Evolutionary conservation across 2,888 invertebrate genomes (phyloP).

Genomic region (Torymus texanus): DNA sequence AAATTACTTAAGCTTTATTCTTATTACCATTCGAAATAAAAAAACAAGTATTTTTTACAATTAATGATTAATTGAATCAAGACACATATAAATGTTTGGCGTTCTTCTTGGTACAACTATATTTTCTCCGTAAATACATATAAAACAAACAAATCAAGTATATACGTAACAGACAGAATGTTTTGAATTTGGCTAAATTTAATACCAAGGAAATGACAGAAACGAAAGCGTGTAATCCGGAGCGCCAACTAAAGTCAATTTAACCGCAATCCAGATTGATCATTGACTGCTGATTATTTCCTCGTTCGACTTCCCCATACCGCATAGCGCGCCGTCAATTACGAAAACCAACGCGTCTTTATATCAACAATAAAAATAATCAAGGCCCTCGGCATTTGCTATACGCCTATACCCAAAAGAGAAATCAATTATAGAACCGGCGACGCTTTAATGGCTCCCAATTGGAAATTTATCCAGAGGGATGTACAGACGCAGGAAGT

Average conservation of each 20-base stretch:
- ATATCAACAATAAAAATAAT: slow-evolving; percentile 10
- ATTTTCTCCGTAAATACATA: too few relatives aligned
- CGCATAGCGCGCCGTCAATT: slow-evolving; percentile 10
- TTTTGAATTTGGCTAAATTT: too few relatives aligned
- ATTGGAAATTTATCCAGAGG: background rate
- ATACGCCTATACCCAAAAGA: background rate
- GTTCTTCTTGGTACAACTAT: too few relatives aligned
- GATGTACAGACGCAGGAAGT: too few relatives aligned
- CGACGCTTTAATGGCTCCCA: background rate
- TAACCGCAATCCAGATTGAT: background rate
- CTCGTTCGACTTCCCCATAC: background rate
- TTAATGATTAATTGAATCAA: too few relatives aligned
- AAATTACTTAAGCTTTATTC: too few relatives aligned
- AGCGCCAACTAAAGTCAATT: slow-evolving; percentile 1
- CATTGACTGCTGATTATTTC: slow-evolving; percentile 18
- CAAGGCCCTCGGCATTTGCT: background rate
- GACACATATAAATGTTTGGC: too few relatives aligned
- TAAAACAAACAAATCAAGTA: too few relatives aligned
- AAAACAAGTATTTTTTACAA: too few relatives aligned
- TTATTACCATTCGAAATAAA: too few relatives aligned
- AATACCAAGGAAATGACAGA: too few relatives aligned
- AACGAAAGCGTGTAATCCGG: background rate
- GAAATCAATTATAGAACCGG: slow-evolving; percentile 26
- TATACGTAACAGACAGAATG: too few relatives aligned
- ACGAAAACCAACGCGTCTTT: background rate